phyloP scores from a whole-genome alignment of 2,797 vertebrate genomes.

The Forpus xanthops region DNA sequence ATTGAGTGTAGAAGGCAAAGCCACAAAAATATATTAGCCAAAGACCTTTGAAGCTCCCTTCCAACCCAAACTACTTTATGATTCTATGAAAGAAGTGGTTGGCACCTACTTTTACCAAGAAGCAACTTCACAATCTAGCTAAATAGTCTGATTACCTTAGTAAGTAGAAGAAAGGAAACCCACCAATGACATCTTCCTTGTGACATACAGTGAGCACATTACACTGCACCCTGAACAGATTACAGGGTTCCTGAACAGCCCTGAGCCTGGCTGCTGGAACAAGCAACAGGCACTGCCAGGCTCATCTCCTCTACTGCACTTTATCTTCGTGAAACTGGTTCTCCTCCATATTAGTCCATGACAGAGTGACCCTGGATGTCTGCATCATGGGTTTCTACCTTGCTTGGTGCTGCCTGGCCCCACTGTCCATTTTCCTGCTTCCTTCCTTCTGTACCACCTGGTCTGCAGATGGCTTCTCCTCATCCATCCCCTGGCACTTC shows the following conservation, averaged over 20 bases:
- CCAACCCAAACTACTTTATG: background rate
- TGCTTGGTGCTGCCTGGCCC: background rate
- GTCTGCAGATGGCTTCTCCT: background rate
- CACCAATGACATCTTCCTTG: background rate
- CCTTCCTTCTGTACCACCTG: background rate
- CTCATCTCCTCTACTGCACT: background rate
- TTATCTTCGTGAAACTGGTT: background rate
- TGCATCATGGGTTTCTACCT: accelerated
- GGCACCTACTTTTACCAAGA: background rate
- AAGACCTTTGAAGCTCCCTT: background rate
- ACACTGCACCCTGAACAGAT: background rate
- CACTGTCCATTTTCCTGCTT: background rate
- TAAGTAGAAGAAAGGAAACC: background rate
- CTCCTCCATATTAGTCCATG: background rate
- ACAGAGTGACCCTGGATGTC: background rate
- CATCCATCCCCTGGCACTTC: background rate
- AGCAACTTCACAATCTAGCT: background rate
- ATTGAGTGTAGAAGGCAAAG: background rate
- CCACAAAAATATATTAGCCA: background rate
- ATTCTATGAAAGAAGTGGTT: background rate
- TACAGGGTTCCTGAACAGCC: background rate
- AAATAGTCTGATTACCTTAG: background rate
- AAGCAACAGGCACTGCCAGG: background rate
- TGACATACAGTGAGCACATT: background rate
- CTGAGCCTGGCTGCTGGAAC: background rate